These are phyloP conservation scores for Meloidogyne exigua DNA, from an alignment of 1,140 invertebrate species.

Conservation along the genomic window DNA sequence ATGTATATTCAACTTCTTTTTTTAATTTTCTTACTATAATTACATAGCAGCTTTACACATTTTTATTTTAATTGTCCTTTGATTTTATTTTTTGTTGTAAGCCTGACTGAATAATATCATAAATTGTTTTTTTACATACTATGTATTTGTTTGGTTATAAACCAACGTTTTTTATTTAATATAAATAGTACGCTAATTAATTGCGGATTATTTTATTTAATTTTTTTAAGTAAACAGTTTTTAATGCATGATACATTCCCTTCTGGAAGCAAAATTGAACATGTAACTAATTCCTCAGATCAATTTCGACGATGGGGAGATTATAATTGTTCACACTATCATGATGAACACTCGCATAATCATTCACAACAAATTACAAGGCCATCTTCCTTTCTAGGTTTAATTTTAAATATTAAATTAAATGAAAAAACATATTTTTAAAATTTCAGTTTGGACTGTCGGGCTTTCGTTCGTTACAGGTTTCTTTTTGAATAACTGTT, in stretches of 20 bases:
- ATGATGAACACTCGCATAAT: neutral
- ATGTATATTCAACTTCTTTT: neutral
- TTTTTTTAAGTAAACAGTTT: neutral
- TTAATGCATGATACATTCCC: neutral
- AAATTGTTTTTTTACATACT: neutral
- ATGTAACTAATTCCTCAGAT: neutral
- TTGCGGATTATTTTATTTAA: no score
- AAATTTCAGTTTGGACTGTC: slow-evolving; percentile 30
- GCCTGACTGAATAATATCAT: neutral
- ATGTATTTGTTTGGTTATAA: no score
- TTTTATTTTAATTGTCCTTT: neutral
- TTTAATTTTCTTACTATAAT: neutral
- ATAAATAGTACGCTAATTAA: no score
- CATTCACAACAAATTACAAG: neutral
- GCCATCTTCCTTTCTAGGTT: slow-evolving; percentile 7
- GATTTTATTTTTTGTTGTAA: neutral
- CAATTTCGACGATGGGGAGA: neutral
- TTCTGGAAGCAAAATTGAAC: neutral
- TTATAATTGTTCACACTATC: neutral
- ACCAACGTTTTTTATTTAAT: no score
- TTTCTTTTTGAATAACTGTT: no score
- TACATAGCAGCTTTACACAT: neutral
- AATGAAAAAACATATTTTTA: neutral
- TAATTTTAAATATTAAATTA: neutral
- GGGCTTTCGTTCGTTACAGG: slow-evolving; percentile 37